These are phyloP conservation scores for Caretta caretta DNA, from an alignment of 2,113 vertebrate species.

Conservation along the genomic window DNA sequence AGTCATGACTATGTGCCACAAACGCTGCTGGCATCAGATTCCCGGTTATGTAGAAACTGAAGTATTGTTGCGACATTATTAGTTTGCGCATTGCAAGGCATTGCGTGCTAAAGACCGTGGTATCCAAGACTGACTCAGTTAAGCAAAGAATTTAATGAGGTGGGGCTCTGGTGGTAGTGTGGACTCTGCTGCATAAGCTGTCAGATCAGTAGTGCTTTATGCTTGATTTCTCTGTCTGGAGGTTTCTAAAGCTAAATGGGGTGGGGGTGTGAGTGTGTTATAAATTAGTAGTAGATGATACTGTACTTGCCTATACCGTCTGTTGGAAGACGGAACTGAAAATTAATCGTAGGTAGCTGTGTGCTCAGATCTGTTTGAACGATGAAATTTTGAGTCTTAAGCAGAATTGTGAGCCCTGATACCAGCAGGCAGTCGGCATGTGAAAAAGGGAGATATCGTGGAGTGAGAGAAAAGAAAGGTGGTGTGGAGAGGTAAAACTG, in stretches of 20 bases:
- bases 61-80: not conserved
- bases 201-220: not conserved
- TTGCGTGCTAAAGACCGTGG: not conserved
- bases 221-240: slow-evolving; percentile 2
- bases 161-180: not conserved
- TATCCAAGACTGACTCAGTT: slow-evolving; percentile 13
- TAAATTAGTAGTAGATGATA: not conserved
- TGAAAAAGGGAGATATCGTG: not conserved
- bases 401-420: not conserved
- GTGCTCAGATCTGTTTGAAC: not conserved
- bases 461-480: not conserved
- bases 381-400: not conserved
- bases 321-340: not conserved
- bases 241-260: not conserved
- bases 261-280: not conserved
- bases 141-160: slow-evolving; percentile 22
- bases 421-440: not conserved
- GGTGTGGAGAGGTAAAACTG: not conserved
- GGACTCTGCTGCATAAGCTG: not conserved
- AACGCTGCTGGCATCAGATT: not conserved
- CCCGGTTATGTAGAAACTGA: not conserved
- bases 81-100: not conserved
- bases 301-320: not conserved
- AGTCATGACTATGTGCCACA: not conserved
- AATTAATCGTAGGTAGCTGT: not conserved